Evolutionary conservation across 2,888 invertebrate genomes (phyloP).

Genomic region (Antheraea yamamai): DNA sequence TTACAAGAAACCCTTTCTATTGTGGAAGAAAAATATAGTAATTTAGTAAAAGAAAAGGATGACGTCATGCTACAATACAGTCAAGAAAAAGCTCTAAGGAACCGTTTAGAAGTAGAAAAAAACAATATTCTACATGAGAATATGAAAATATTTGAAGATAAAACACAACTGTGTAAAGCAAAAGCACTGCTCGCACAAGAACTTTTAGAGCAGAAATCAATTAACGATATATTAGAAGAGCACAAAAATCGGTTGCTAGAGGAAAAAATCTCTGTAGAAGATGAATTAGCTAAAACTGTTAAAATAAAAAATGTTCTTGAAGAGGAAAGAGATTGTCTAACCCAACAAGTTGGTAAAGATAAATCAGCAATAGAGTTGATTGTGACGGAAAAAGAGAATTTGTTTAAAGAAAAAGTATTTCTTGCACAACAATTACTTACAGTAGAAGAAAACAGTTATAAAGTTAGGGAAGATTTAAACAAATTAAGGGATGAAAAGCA

Average conservation of each 20-base stretch:
- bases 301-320: slow-evolving; percentile 28
- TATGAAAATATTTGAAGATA: slow-evolving; percentile 21
- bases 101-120: slow-evolving; percentile 30
- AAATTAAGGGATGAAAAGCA: slow-evolving; percentile 25
- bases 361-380: slow-evolving; percentile 27
- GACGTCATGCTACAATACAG: slow-evolving; percentile 28
- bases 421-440: slow-evolving; percentile 21
- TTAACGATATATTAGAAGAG: slow-evolving; percentile 37
- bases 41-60: slow-evolving; percentile 31
- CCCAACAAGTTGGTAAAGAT: slow-evolving; percentile 49
- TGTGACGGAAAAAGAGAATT: slow-evolving; percentile 28
- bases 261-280: slow-evolving; percentile 25
- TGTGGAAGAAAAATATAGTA: slow-evolving; percentile 25
- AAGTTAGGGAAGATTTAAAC: slow-evolving; percentile 7
- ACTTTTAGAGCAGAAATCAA: slow-evolving; percentile 36
- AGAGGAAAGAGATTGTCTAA: slow-evolving; percentile 47
- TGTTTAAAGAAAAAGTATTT: slow-evolving; percentile 25
- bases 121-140: slow-evolving; percentile 22
- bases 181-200: slow-evolving; percentile 23
- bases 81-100: slow-evolving; percentile 26
- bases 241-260: slow-evolving; percentile 28
- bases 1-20: slow-evolving; percentile 26
- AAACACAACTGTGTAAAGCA: slow-evolving; percentile 22
- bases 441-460: slow-evolving; percentile 10
- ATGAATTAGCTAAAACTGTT: slow-evolving; percentile 31